A percentile compares a stretch with the other conserved stretches of the same genome.
Conservation (phyloP, 2,888 invertebrate genomes). For the Philhelius pedissequus region DNA sequence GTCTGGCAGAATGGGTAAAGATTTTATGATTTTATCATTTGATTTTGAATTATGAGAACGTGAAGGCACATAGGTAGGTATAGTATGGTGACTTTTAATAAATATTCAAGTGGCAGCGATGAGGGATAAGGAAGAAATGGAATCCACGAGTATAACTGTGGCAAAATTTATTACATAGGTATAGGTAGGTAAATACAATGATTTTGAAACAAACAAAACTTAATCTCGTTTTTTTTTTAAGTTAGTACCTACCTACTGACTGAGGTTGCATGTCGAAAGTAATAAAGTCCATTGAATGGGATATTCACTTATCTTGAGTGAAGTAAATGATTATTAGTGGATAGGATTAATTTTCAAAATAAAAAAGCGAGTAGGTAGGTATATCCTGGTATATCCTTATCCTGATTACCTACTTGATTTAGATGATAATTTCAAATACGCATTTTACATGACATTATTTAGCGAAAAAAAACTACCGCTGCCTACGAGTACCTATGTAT, state of each 20-base stretch:
- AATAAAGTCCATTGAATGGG: background rate
- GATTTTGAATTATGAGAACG: slow-evolving; percentile 49
- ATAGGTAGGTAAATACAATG: too few species aligned
- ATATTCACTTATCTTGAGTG: background rate
- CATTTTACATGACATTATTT: too few species aligned
- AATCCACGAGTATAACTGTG: background rate
- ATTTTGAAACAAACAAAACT: background rate
- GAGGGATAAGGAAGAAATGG: background rate
- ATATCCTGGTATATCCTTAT: background rate
- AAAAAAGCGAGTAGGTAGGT: too few species aligned
- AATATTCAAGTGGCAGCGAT: slow-evolving; percentile 26
- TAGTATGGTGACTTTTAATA: slow-evolving; percentile 21
- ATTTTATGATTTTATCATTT: slow-evolving; percentile 50
- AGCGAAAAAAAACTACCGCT: too few species aligned
- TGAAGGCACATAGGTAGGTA: too few species aligned
- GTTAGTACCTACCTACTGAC: background rate
- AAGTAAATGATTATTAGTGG: background rate
- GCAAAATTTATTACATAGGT: slow-evolving; percentile 1
- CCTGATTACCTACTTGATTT: background rate
- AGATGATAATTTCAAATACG: too few species aligned
- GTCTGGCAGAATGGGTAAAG: background rate
- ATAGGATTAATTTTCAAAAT: background rate
- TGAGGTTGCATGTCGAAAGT: background rate
- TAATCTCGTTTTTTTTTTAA: background rate
- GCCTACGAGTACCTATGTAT: too few species aligned